Percentiles rank a stretch among this genome's conserved stretches.
Evolutionary conservation across 37 sponge, comb jelly and placozoan species (phyloP).

Genomic region (Ephydatia muelleri): DNA sequence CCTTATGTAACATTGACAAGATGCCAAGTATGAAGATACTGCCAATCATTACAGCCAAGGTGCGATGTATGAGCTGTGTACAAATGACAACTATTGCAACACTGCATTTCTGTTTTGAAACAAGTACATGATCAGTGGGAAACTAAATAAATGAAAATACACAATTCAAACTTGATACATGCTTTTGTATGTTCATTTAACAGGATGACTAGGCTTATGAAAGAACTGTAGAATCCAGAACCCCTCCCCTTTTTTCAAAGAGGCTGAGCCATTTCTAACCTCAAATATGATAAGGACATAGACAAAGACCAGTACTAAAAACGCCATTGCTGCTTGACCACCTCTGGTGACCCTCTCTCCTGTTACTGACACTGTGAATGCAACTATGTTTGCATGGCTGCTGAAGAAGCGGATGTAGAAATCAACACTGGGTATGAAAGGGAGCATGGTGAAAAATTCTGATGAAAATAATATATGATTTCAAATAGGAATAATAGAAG

Average conservation of each 20-base stretch:
- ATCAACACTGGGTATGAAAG: not conserved
- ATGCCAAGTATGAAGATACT: constrained; percentile 69
- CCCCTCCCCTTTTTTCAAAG: not conserved
- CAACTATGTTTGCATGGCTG: not conserved
- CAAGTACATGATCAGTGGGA: no score
- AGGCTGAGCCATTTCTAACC: constrained; percentile 26
- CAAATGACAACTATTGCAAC: no score
- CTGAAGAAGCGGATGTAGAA: not conserved
- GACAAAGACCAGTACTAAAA: constrained; percentile 65
- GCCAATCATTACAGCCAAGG: constrained; percentile 86
- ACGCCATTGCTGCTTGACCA: constrained; percentile 41
- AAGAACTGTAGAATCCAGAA: no score
- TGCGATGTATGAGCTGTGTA: constrained; percentile 77
- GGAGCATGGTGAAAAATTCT: no score
- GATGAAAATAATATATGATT: no score
- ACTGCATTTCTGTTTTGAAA: no score
- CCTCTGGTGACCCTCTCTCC: constrained; percentile 26
- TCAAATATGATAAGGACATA: constrained; percentile 88
- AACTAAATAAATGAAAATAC: no score
- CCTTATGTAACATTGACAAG: constrained; percentile 78
- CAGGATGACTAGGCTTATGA: no score
- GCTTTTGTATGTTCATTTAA: no score
- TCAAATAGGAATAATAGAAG: no score
- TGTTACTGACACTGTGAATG: constrained; percentile 17
- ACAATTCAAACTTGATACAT: no score